Evolutionary conservation across 1,140 invertebrate species (phyloP).

Genomic region (Drosophila baimaii): DNA sequence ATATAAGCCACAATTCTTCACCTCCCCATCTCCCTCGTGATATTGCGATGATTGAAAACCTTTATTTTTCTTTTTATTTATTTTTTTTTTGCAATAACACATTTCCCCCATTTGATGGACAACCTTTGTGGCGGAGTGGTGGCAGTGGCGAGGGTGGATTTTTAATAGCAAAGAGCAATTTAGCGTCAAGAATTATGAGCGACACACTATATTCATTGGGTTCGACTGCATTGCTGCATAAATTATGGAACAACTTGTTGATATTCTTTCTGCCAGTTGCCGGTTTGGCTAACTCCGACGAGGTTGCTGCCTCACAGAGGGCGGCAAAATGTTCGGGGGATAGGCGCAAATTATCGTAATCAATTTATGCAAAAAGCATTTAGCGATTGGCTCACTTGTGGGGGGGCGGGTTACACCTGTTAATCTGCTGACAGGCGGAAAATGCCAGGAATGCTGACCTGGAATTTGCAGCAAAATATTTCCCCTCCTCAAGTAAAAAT

Average conservation of each 20-base stretch:
- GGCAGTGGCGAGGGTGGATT: slow-evolving; percentile 17
- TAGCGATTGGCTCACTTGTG: slow-evolving; percentile 32
- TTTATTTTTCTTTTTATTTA: neutral
- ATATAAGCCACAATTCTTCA: neutral
- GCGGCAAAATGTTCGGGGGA: slow-evolving; percentile 24
- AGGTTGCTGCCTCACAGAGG: slow-evolving; percentile 27
- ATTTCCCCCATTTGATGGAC: slow-evolving; percentile 32
- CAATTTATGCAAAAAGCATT: slow-evolving; percentile 57
- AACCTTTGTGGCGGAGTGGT: slow-evolving; percentile 14
- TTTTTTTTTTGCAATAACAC: neutral
- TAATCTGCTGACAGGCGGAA: slow-evolving; percentile 52
- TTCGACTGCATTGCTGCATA: slow-evolving; percentile 65
- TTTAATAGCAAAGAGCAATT: slow-evolving; percentile 37
- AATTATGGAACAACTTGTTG: slow-evolving; percentile 60
- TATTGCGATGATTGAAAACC: slow-evolving; percentile 14
- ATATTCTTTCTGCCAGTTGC: slow-evolving; percentile 20
- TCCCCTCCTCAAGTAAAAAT: slow-evolving; percentile 1
- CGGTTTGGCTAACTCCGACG: slow-evolving; percentile 17
- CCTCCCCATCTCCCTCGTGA: neutral
- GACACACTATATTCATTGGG: slow-evolving; percentile 39
- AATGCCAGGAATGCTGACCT: slow-evolving; percentile 30
- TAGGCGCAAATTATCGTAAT: slow-evolving; percentile 44
- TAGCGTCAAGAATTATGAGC: slow-evolving; percentile 37
- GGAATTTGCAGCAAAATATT: slow-evolving; percentile 11
- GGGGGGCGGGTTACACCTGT: slow-evolving; percentile 54